These are phyloP conservation scores for Lasioglossum calceatum DNA, from an alignment of 2,888 invertebrate genomes.

Conservation along the genomic window DNA sequence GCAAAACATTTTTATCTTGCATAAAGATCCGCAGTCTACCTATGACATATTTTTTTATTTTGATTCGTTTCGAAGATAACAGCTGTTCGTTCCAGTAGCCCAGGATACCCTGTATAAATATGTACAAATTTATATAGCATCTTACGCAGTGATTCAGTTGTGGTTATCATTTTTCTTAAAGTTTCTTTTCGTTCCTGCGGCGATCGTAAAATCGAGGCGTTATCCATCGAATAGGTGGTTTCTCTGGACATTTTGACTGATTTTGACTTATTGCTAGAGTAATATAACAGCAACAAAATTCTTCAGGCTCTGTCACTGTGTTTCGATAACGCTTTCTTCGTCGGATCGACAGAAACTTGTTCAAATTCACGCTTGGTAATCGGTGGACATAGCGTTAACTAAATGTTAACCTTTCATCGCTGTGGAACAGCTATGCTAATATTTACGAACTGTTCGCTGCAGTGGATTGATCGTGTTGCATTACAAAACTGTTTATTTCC, in stretches of 20 bases:
- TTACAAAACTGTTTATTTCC: slow-evolving; percentile 21
- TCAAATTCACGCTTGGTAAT: background rate
- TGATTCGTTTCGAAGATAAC: background rate
- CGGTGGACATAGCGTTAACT: slow-evolving; percentile 29
- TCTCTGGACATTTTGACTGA: slow-evolving; percentile 40
- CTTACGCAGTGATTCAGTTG: slow-evolving; percentile 70
- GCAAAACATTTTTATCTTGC: too few species aligned
- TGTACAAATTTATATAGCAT: slow-evolving; percentile 17
- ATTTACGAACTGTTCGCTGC: slow-evolving; percentile 45
- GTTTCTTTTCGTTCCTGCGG: slow-evolving; percentile 72
- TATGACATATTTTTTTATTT: background rate
- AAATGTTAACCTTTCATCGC: slow-evolving; percentile 38
- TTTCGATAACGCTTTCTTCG: background rate
- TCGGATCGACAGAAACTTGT: background rate
- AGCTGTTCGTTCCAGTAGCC: background rate
- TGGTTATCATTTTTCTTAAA: slow-evolving; percentile 56
- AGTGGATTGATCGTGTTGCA: background rate
- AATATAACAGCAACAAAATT: background rate
- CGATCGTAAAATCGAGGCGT: slow-evolving; percentile 38
- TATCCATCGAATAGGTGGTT: background rate
- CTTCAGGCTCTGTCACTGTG: background rate
- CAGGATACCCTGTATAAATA: background rate
- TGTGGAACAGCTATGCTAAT: slow-evolving; percentile 35
- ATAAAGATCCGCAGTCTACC: too few species aligned
- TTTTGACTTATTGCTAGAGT: background rate